Evolutionary conservation across 64 coral and sea anemone species (phyloP).

Genomic region (Actinia tenebrosa): DNA sequence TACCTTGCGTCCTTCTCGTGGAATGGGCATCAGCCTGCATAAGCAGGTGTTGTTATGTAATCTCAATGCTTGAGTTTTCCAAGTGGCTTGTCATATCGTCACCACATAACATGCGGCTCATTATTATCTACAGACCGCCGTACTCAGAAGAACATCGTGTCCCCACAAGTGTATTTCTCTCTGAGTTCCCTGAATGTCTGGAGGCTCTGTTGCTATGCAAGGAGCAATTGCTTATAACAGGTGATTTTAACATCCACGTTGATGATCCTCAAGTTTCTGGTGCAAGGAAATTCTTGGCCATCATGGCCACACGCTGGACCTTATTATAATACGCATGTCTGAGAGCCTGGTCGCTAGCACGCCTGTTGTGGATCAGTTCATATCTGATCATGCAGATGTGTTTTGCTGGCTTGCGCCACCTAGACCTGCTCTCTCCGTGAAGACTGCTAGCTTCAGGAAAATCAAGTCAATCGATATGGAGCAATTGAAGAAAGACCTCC

Average conservation of each 20-base stretch:
- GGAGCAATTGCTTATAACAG: not conserved
- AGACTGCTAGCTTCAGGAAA: conserved; percentile 28
- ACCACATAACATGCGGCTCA: not conserved
- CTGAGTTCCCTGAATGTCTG: conserved; percentile 64
- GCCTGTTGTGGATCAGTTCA: not conserved
- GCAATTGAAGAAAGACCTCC: conserved; percentile 31
- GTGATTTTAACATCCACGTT: too few species aligned
- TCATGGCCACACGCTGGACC: conserved; percentile 40
- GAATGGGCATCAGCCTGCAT: too few species aligned
- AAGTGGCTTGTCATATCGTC: not conserved
- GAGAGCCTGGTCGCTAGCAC: conserved; percentile 38
- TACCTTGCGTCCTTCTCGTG: too few species aligned
- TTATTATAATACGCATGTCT: conserved; percentile 42
- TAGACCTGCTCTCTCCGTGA: not conserved
- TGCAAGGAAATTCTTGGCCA: not conserved
- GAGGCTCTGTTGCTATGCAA: conserved; percentile 53
- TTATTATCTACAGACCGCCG: conserved; percentile 63
- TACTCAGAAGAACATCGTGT: conserved; percentile 61
- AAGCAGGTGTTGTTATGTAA: conserved; percentile 19
- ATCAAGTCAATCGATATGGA: conserved; percentile 42
- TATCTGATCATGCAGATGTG: conserved; percentile 4
- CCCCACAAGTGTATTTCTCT: conserved; percentile 40
- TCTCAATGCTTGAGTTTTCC: not conserved
- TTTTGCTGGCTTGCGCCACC: not conserved
- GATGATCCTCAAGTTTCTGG: too few species aligned